These are phyloP conservation scores for Eueremaeus valkanovi DNA, from an alignment of 2,888 invertebrate genomes.

Conservation along the genomic window DNA sequence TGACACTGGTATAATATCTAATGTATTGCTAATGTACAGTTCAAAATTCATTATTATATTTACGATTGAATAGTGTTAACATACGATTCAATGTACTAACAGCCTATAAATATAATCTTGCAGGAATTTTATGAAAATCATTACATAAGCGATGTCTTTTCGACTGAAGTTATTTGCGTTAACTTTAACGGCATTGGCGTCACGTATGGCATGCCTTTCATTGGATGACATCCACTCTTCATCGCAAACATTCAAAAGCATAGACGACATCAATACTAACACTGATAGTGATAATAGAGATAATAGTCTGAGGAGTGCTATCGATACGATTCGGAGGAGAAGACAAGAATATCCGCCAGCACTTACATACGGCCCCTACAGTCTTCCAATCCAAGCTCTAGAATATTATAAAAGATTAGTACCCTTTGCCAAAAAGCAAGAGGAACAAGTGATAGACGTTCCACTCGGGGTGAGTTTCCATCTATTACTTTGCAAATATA, in stretches of 20 bases:
- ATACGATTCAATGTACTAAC: too few species aligned
- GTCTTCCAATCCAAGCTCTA: neutral
- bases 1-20: too few species aligned
- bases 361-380: neutral
- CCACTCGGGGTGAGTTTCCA: slow-evolving; percentile 10
- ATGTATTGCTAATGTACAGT: too few species aligned
- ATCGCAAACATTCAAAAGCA: slow-evolving; percentile 30
- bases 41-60: too few species aligned
- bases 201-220: slow-evolving; percentile 4
- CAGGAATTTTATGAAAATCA: too few species aligned
- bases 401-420: slow-evolving; percentile 13
- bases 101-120: too few species aligned
- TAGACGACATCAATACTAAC: neutral
- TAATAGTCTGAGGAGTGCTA: neutral
- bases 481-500: too few species aligned
- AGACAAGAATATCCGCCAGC: slow-evolving; percentile 18
- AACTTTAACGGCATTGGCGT: neutral
- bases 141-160: too few species aligned
- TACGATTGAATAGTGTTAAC: too few species aligned
- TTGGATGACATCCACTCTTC: slow-evolving; percentile 23
- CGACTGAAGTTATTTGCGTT: neutral
- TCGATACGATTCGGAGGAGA: neutral
- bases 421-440: neutral
- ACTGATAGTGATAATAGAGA: slow-evolving; percentile 21
- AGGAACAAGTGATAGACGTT: neutral